These are phyloP conservation scores for Chorisops tibialis DNA, from an alignment of 2,888 invertebrate species.

Conservation along the genomic window DNA sequence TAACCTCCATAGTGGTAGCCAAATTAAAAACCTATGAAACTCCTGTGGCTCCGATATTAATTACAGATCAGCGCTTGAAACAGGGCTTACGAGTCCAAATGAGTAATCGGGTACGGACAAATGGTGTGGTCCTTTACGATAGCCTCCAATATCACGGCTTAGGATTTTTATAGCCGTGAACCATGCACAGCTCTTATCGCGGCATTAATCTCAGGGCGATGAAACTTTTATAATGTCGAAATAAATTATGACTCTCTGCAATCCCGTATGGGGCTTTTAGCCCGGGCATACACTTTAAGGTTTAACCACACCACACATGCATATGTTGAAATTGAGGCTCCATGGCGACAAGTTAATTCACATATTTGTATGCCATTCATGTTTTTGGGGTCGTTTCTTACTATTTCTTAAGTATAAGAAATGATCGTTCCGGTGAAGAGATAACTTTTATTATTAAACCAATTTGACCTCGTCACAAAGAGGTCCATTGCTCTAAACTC, in stretches of 20 bases:
- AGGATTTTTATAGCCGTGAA: slow-evolving; percentile 3
- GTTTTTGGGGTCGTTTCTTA: slow-evolving; percentile 4
- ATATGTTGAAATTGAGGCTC: neutral
- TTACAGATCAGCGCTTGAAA: neutral
- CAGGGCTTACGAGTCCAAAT: neutral
- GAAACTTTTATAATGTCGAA: slow-evolving; percentile 10
- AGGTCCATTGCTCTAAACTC: neutral
- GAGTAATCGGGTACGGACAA: neutral
- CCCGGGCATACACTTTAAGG: neutral
- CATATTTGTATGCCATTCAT: slow-evolving; percentile 22
- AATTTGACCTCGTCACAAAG: neutral
- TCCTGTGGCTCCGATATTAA: neutral
- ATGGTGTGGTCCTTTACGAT: neutral
- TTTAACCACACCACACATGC: neutral
- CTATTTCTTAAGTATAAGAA: neutral
- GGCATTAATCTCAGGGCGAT: neutral
- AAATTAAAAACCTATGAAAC: neutral
- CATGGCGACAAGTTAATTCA: slow-evolving; percentile 13
- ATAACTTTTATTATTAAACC: neutral
- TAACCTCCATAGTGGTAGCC: too few species aligned
- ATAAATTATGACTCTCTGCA: neutral
- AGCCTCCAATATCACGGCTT: neutral
- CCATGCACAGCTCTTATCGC: slow-evolving; percentile 5
- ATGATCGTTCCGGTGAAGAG: neutral
- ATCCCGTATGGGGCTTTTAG: neutral